Evolutionary conservation across 2,888 invertebrate species (phyloP).

Genomic region (Leucania comma): DNA sequence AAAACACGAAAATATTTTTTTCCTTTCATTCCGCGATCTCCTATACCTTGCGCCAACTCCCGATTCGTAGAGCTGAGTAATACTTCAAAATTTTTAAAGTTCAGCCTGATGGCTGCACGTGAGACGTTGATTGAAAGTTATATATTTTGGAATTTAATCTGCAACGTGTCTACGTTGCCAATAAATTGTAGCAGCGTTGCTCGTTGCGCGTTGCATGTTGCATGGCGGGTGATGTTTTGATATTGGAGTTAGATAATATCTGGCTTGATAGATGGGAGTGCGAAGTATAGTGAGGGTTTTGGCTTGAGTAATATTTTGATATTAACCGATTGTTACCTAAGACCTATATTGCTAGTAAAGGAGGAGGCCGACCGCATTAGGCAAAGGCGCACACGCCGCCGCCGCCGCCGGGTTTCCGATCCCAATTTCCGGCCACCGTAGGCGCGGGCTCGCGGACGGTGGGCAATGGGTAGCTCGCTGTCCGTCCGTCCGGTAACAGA

Average conservation of each 20-base stretch:
- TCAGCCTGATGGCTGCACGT: constrained; percentile 71
- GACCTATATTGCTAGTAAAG: too few species aligned
- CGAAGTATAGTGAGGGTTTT: constrained; percentile 15
- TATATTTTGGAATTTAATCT: constrained; percentile 79
- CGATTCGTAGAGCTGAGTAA: constrained; percentile 72
- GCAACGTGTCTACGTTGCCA: constrained; percentile 68
- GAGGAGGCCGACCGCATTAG: too few species aligned
- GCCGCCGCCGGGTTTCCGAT: too few species aligned
- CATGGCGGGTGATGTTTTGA: constrained; percentile 46
- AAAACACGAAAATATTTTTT: not conserved
- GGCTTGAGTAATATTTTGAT: not conserved
- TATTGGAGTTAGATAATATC: constrained; percentile 49
- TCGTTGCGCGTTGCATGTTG: constrained; percentile 45
- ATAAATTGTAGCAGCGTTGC: constrained; percentile 62
- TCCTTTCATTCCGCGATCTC: constrained; percentile 46
- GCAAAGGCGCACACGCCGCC: too few species aligned
- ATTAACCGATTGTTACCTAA: not conserved
- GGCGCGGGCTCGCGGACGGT: too few species aligned
- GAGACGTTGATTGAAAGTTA: constrained; percentile 82
- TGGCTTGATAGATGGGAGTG: constrained; percentile 44
- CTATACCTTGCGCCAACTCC: constrained; percentile 45
- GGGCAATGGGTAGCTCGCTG: too few species aligned
- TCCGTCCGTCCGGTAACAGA: too few species aligned
- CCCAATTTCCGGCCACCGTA: too few species aligned
- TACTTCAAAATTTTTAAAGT: constrained; percentile 85